phyloP scores from a whole-genome alignment of 1,140 invertebrate genomes.

The Eueides isabella region DNA sequence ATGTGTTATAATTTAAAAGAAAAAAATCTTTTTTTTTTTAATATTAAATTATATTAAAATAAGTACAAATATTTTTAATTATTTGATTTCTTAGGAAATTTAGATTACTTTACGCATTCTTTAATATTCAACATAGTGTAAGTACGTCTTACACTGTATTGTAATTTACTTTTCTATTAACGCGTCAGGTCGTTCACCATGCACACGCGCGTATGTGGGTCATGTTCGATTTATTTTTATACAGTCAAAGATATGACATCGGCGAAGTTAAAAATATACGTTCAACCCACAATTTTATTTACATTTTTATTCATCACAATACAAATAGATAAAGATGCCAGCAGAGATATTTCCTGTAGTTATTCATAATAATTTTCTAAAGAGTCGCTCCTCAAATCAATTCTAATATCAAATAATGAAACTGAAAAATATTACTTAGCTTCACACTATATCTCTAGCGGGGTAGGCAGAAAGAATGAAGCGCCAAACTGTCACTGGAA shows the following conservation, averaged over 20 bases:
- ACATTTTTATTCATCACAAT: not conserved
- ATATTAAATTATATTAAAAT: not conserved
- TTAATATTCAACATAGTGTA: not conserved
- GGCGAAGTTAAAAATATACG: not conserved
- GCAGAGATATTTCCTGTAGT: not conserved
- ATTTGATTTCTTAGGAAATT: not conserved
- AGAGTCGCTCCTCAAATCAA: not conserved
- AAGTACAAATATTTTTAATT: not conserved
- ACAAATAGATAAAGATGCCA: not conserved
- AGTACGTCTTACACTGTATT: too few species aligned
- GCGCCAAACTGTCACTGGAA: too few species aligned
- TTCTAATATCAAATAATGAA: not conserved
- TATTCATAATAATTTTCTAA: not conserved
- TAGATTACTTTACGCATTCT: not conserved
- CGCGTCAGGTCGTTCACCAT: conserved; percentile 57
- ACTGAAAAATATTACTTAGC: not conserved
- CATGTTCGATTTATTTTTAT: conserved; percentile 33
- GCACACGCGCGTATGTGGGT: conserved; percentile 31
- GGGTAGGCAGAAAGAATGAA: too few species aligned
- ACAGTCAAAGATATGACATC: conserved; percentile 13
- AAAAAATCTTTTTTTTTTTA: too few species aligned
- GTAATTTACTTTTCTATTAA: conserved; percentile 20
- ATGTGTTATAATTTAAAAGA: too few species aligned
- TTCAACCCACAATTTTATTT: not conserved
- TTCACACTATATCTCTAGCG: too few species aligned